Evolutionary conservation across 2,888 invertebrate genomes (phyloP).

Genomic region (Plebejus argus): DNA sequence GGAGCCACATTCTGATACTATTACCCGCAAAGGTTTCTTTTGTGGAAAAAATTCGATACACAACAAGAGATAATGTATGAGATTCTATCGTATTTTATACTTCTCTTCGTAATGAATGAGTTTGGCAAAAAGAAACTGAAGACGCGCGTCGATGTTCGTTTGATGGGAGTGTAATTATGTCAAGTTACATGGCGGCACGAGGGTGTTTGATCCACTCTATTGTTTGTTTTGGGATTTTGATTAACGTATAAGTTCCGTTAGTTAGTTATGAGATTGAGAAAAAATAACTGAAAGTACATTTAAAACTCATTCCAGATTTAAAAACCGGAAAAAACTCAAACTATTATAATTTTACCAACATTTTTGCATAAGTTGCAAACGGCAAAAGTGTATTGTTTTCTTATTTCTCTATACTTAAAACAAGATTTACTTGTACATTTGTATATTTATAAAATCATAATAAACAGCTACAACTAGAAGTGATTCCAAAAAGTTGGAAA

Average conservation of each 20-base stretch:
- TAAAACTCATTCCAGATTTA: no score
- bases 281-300: neutral
- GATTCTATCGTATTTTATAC: neutral
- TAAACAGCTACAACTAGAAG: no score
- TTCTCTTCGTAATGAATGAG: neutral
- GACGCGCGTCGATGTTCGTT: conserved; percentile 5
- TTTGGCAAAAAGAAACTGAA: neutral
- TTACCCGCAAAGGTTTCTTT: conserved; percentile 33
- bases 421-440: no score
- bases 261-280: neutral
- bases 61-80: neutral
- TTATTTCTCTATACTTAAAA: no score
- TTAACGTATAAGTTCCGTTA: neutral
- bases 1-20: conserved; percentile 45
- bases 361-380: no score
- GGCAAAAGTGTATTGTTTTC: no score
- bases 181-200: neutral
- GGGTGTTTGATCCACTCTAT: neutral
- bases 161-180: neutral
- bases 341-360: no score
- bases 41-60: conserved; percentile 1
- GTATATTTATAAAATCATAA: no score
- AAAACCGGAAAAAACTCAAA: no score
- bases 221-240: neutral
- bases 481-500: no score